Evolutionary conservation across 2,113 vertebrate genomes (phyloP), one percentile per base, ranked within the genome.

Genomic region (Leucoraja erinaceus): DNA sequence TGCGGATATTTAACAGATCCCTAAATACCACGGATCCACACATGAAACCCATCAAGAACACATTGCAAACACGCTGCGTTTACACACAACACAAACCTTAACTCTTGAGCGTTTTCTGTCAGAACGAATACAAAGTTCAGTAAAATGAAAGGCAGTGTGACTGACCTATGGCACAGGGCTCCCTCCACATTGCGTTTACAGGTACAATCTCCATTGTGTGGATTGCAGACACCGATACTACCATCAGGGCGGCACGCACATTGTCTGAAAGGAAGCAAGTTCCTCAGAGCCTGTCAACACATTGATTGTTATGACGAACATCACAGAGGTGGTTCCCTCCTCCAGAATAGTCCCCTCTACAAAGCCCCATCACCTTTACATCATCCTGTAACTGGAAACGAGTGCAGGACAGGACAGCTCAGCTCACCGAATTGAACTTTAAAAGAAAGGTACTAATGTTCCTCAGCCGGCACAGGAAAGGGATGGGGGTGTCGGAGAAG

Each of bases 141-240:
- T 11, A 61, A 86, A 0, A n/a, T n/a, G 59, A 84, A 84, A 12
- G 28, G 28, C 81, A 77, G n/a, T 77, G 0, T 0, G n/a, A 47
- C 94, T 93, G 72, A 99, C 98, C 97, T 98, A 96, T 97, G 96
- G 94, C 98, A 99, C 92, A 95, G 76, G 18, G 95, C 94, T 14
- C 98, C 98, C 94, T 99, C 98, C 93, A 97, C 98, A 3, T 96
- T 97, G 20, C 94, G 93, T 93, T 97, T 99, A 95, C 98, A 99
- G 94, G 94, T 93, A 88, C 98, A 99, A 3, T 78, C 95, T 76
- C 98, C 98, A 0, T 97, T 97, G 95, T 93, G 94, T 78, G 97
- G 94, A 59, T 97, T 96, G 12, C 98, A 99, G 86, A 94, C 93
- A 18, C 95, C 97, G 92, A 96, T 94, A 0, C 96, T 98, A 83